phyloP scores from a whole-genome alignment of 2,113 vertebrate genomes.

The Australoheros scitulus region DNA sequence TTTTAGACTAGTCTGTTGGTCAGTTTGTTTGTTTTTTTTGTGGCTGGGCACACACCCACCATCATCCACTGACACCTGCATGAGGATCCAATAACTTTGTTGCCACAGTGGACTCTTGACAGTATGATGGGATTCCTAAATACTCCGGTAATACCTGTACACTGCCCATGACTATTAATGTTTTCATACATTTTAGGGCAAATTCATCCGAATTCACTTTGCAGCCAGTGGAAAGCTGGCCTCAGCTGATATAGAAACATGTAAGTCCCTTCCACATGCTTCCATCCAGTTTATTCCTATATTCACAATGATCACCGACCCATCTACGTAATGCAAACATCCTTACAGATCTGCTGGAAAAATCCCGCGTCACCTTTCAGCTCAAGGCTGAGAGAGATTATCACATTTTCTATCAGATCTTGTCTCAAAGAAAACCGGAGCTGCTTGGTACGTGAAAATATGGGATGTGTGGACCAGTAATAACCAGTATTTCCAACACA shows the following conservation, averaged over 20 bases:
- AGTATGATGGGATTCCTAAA: background rate
- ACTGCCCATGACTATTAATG: background rate
- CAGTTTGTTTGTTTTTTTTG: too few relatives aligned
- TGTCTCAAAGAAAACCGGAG: slow-evolving; percentile 91
- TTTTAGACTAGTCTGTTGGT: background rate
- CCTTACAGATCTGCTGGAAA: slow-evolving; percentile 87
- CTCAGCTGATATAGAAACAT: slow-evolving; percentile 91
- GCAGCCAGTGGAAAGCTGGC: slow-evolving; percentile 87
- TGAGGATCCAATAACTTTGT: too few relatives aligned
- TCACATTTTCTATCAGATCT: slow-evolving; percentile 94
- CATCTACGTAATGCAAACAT: background rate
- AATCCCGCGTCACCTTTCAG: slow-evolving; percentile 90
- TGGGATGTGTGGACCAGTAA: background rate
- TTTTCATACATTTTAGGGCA: slow-evolving; percentile 76
- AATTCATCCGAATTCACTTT: slow-evolving; percentile 93
- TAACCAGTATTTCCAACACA: background rate
- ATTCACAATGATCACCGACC: background rate
- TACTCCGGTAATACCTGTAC: background rate
- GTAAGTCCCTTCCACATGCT: slow-evolving; percentile 67
- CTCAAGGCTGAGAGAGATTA: slow-evolving; percentile 91
- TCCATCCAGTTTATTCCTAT: background rate
- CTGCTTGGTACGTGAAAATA: slow-evolving; percentile 80
- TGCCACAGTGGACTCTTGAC: background rate
- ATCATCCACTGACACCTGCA: too few relatives aligned
- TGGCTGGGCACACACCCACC: too few relatives aligned